Evolutionary conservation across 2,797 vertebrate genomes (phyloP).

Genomic region (Todus mexicanus): DNA sequence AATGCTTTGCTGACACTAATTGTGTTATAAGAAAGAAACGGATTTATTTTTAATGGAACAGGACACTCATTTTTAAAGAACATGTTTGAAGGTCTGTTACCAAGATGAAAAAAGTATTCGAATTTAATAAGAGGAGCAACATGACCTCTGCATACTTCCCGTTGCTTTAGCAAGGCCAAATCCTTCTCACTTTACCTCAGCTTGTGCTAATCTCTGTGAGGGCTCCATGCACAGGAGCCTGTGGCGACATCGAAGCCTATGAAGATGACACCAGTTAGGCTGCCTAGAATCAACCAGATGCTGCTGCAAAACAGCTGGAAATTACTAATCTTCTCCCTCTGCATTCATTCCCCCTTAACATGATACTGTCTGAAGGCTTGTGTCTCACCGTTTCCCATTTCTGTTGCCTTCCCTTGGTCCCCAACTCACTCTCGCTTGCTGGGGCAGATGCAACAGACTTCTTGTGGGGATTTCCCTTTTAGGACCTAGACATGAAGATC

Average conservation of each 20-base stretch:
- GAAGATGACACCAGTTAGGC: neutral
- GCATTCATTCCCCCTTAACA: neutral
- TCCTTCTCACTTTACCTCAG: conserved; percentile 32
- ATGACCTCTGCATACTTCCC: conserved; percentile 31
- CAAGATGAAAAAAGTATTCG: conserved; percentile 22
- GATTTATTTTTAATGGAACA: conserved; percentile 55
- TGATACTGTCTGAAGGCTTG: neutral
- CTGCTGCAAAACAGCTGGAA: neutral
- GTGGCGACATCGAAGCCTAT: neutral
- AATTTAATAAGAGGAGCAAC: conserved; percentile 33
- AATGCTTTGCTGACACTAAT: conserved; percentile 57
- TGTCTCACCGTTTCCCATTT: neutral
- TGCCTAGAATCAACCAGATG: neutral
- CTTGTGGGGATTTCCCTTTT: neutral
- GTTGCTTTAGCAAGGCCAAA: conserved; percentile 15
- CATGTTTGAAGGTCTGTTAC: neutral
- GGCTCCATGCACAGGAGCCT: neutral
- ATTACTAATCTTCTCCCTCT: neutral
- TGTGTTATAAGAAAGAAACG: conserved; percentile 37
- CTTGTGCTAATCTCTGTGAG: neutral
- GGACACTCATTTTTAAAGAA: conserved; percentile 37
- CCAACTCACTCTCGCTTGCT: neutral
- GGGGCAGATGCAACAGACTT: neutral
- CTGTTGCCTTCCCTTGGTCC: neutral
- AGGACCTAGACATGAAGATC: neutral